A percentile compares a stretch with the other conserved stretches of the same genome.
Conservation (phyloP, 2,888 invertebrate genomes). For the Carpatolechia fugitivella region DNA sequence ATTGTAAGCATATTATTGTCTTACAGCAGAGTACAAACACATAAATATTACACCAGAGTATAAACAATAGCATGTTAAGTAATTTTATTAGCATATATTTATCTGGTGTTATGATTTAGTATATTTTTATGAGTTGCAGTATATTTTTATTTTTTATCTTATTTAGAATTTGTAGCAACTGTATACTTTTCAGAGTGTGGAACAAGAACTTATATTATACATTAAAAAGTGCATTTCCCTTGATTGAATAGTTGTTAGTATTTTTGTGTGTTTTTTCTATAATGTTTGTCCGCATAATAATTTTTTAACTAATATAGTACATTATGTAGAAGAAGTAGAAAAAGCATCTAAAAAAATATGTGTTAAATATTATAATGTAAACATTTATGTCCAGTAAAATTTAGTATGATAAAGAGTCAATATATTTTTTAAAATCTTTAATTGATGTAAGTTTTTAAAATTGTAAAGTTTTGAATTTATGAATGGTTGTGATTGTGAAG, state of each 20-base stretch:
- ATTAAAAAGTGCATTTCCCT: slow-evolving; percentile 2
- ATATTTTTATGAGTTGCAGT: no score
- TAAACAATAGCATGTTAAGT: no score
- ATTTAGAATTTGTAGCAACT: no score
- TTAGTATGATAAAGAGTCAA: slow-evolving; percentile 25
- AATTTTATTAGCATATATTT: no score
- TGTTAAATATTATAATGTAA: background rate
- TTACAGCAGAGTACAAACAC: background rate
- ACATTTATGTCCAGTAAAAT: background rate
- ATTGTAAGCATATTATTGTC: no score
- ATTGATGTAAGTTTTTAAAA: slow-evolving; percentile 48
- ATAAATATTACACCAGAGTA: background rate
- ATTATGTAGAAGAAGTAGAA: no score
- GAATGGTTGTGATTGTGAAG: slow-evolving; percentile 67
- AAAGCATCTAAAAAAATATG: background rate
- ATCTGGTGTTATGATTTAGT: no score
- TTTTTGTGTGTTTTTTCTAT: background rate
- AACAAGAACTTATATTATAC: no score
- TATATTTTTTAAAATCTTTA: slow-evolving; percentile 42
- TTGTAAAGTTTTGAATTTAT: slow-evolving; percentile 56
- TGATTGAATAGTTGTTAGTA: background rate
- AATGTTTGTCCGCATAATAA: slow-evolving; percentile 13
- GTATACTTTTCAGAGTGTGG: no score
- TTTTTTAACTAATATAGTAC: no score
- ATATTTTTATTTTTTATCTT: no score